Conservation (phyloP, 1,140 invertebrate genomes). For the Hypsibius dujardini region DNA sequence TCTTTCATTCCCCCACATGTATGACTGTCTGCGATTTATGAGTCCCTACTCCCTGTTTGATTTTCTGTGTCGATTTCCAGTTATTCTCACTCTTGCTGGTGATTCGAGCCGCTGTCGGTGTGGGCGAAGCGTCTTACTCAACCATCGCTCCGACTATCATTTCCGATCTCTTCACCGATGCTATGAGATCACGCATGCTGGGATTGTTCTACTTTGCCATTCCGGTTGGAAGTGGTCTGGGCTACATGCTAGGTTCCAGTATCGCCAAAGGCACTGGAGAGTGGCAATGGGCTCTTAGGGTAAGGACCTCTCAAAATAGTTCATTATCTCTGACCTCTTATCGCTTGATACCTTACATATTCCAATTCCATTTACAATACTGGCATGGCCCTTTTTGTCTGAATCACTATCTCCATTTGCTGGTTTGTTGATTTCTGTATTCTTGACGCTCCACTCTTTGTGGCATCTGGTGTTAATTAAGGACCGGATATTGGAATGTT, state of each 20-base stretch:
- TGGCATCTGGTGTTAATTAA: too few species aligned
- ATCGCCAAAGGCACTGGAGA: conserved; percentile 47
- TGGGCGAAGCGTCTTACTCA: conserved; percentile 96
- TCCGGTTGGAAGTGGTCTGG: conserved; percentile 80
- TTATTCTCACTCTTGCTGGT: conserved; percentile 57
- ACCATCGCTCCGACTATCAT: conserved; percentile 98
- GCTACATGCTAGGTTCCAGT: conserved; percentile 80
- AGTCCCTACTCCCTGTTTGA: neutral
- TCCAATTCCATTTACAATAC: too few species aligned
- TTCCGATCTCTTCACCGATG: conserved; percentile 78
- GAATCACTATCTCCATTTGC: too few species aligned
- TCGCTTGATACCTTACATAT: too few species aligned
- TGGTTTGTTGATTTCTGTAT: too few species aligned
- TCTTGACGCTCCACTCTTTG: too few species aligned
- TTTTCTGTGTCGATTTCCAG: conserved; percentile 36
- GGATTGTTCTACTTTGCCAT: conserved; percentile 98
- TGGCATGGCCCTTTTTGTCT: too few species aligned
- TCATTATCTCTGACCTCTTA: too few species aligned
- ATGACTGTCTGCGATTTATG: conserved; percentile 23
- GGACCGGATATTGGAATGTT: too few species aligned
- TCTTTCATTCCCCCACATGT: conserved; percentile 62
- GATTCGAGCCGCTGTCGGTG: conserved; percentile 77
- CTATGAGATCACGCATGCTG: conserved; percentile 75
- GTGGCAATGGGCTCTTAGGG: conserved; percentile 76
- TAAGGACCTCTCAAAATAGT: conserved; percentile 22